Base-by-base conservation (phyloP, 2,797 vertebrate genomes). In the Urosaurus nigricauda region DNA sequence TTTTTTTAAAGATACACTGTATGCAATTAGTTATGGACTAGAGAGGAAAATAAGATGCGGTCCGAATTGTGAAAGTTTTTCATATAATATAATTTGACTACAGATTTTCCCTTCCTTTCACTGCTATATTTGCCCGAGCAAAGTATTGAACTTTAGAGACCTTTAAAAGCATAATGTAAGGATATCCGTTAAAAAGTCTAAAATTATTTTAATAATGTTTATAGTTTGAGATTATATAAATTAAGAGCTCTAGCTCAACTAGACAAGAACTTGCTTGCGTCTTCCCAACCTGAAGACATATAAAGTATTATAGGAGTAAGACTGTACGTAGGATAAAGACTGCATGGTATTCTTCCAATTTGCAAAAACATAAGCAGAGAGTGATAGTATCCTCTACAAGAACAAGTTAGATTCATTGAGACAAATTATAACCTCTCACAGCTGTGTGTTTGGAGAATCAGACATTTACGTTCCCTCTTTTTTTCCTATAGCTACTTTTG, bases 221-320 rank as follows among this genome's bases (percentile, higher is more conserved):
- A 7, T 80, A 68, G 29, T 32, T 68, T 32, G 26, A 6, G 79
- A 84, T 89, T 87, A 75, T 90, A 92, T 47, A n/a, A 89, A 86
- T 84, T 7, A 84, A 88, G 86, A 91, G 90, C 92, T 75, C 88
- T 89, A 92, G 83, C 87, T 93, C 83, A 91, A 68, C 53, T 92
- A 85, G 91, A 91, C 88, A 94, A 88, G 70, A 83, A 85, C 77
- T 86, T 86, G 32, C 79, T 35, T 83, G 71, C 24, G 2, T 51
- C 40, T 79, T 68, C 29, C 40, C 35, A 40, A 9, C 21, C 32
- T 82, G 75, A 17, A 14, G 21, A 60, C 37, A 21, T 58, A 88
- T 68, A 92, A 51, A 26, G 19, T 16, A 68, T 24, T 47, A 60
- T 11, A 14, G 17, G 29, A 68, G 2, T 35, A 43, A 65, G 70